phyloP scores from a whole-genome alignment of 2,113 vertebrate species.

The Amazona vittata region DNA sequence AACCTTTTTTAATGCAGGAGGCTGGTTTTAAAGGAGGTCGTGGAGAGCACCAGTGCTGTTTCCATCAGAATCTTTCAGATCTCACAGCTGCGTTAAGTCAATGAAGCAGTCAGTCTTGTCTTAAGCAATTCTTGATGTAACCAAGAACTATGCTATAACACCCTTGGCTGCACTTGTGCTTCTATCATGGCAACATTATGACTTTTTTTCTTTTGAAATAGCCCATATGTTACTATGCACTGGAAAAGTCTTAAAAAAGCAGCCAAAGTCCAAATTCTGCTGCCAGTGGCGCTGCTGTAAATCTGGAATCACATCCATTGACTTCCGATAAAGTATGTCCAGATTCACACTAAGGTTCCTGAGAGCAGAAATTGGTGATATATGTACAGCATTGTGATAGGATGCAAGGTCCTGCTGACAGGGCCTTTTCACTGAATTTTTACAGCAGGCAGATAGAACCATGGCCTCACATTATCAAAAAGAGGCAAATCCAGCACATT shows the following conservation, averaged over 20 bases:
- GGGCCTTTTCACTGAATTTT: not conserved
- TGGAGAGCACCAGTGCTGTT: not conserved
- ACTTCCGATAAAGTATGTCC: not conserved
- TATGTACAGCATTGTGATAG: not conserved
- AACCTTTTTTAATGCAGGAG: not conserved
- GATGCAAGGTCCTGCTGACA: not conserved
- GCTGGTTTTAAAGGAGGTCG: not conserved
- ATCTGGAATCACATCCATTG: not conserved
- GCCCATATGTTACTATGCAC: not conserved
- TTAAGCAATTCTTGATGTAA: constrained; percentile 49
- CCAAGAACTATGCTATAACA: constrained; percentile 38
- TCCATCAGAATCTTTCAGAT: constrained; percentile 28
- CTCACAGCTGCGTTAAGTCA: constrained; percentile 24
- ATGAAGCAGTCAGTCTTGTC: constrained; percentile 47
- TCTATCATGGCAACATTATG: constrained; percentile 20
- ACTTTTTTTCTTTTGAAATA: constrained; percentile 28
- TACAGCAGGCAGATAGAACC: not conserved
- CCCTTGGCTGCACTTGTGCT: constrained; percentile 27
- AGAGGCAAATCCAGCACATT: not conserved
- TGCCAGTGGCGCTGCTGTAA: not conserved
- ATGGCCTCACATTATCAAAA: not conserved
- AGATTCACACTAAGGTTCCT: not conserved
- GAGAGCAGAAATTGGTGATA: not conserved
- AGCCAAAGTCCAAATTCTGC: constrained; percentile 4
- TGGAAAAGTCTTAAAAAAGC: not conserved